A percentile compares a stretch with the other conserved stretches of the same genome.
These are phyloP conservation scores for Mustela lutreola DNA, from an alignment of 2,113 vertebrate genomes.

Conservation along the genomic window DNA sequence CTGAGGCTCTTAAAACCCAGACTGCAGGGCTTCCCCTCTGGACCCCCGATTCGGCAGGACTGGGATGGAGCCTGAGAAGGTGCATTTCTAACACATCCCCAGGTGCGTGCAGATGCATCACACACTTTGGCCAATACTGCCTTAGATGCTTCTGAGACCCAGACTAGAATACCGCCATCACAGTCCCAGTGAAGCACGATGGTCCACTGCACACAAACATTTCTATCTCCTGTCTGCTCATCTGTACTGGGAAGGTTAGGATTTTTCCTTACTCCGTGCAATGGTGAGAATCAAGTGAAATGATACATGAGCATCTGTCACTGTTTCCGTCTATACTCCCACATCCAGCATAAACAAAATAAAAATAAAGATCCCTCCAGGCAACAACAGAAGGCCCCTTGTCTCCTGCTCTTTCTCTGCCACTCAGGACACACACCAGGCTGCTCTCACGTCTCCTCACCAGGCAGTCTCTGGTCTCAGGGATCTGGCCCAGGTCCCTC, in stretches of 20 bases:
- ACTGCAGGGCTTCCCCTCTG: not conserved
- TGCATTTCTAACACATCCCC: not conserved
- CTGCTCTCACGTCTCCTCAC: accelerated
- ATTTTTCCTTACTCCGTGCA: not conserved
- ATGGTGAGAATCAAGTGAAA: conserved; percentile 20
- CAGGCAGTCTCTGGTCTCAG: not conserved
- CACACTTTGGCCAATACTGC: not conserved
- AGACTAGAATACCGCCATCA: not conserved
- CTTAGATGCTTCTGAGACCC: not conserved
- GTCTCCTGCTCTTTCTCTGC: not conserved
- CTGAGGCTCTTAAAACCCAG: not conserved
- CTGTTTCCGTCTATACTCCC: not conserved
- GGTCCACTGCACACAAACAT: not conserved
- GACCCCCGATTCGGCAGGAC: not conserved
- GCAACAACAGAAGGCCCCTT: not conserved
- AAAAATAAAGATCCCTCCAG: not conserved
- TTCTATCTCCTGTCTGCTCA: not conserved
- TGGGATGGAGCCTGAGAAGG: not conserved
- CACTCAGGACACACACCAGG: not conserved
- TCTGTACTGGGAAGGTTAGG: not conserved
- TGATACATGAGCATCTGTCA: not conserved
- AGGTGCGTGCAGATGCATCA: not conserved
- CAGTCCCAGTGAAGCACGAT: not conserved
- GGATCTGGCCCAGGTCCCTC: not conserved
- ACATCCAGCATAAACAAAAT: not conserved